phyloP scores from a whole-genome alignment of 2,888 invertebrate genomes.

The Dusona sp. region DNA sequence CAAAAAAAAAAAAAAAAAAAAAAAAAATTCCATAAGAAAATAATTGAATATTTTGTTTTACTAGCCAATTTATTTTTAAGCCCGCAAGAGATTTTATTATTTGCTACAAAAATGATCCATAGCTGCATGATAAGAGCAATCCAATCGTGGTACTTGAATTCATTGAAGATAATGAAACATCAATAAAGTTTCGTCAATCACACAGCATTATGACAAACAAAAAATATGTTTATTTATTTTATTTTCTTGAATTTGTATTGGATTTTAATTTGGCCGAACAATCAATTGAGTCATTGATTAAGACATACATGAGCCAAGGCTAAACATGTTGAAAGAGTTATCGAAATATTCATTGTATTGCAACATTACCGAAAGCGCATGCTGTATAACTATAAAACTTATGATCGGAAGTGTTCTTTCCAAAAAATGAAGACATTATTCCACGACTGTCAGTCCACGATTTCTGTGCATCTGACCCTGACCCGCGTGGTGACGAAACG shows the following conservation, averaged over 20 bases:
- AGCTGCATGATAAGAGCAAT: not conserved
- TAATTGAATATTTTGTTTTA: no score
- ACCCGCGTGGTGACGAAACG: not conserved
- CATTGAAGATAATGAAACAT: not conserved
- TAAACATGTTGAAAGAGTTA: not conserved
- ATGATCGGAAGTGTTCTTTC: not conserved
- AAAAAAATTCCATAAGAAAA: no score
- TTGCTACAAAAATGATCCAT: no score
- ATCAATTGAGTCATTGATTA: not conserved
- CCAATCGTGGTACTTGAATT: not conserved
- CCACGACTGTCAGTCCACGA: not conserved
- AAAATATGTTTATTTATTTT: not conserved
- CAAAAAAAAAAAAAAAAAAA: no score
- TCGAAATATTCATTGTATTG: not conserved
- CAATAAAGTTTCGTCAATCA: not conserved
- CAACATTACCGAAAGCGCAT: not conserved
- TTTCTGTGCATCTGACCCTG: not conserved
- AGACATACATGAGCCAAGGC: not conserved
- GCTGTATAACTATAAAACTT: not conserved
- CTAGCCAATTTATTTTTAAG: no score
- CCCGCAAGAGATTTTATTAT: no score
- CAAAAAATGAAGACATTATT: not conserved
- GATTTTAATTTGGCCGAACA: not conserved
- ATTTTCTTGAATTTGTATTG: not conserved
- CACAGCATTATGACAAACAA: no score